Base-by-base conservation (phyloP, 2,888 invertebrate species). In the Nematopogon swammerdamellus region DNA sequence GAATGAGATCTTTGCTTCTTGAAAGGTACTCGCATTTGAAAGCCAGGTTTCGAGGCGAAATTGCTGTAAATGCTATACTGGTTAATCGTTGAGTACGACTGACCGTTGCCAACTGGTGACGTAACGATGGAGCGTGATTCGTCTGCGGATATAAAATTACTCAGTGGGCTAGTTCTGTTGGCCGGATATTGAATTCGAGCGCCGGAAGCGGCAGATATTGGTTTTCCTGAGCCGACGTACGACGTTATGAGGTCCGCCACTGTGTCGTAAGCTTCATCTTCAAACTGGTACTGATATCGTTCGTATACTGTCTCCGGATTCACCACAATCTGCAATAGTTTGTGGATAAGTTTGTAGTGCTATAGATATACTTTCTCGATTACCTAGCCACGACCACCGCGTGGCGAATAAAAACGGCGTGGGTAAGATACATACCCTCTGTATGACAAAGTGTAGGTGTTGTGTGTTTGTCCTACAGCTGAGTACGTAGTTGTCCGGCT, bases 401-500 rank as follows among this genome's bases (percentile, higher is more conserved):
- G n/a, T n/a, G n/a, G n/a, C n/a, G n/a, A n/a, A n/a, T n/a, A n/a
- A n/a, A n/a, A n/a, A n/a, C n/a, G n/a, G n/a, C n/a, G n/a, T n/a
- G n/a, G n/a, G n/a, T n/a, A n/a, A 25, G 25, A 25, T 4, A 4
- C 64, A 69, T 68, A 91, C 92, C 82, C 92, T 88, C 70, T 95
- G 95, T 59, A 97, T 93, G 57, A 97, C 93, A 67, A 97, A 97
- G 71, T 97, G 97, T 43, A 97, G 77, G 44, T 91, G 85, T 57
- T 87, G 87, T 1, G 85, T 83, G 60, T 91, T 90, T 61, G 91
- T 91, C 49, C 89, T 84, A 61, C 94, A 94, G 48, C 94, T 94
- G 50, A 97, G 84, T n/a, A 96, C 97, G 72, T 89, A 96, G 71
- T 96, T 95, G 49, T 95, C 95, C 0, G 94, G 95, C 61, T 95